Evolutionary conservation across 2,113 vertebrate species (phyloP), one percentile per base, ranked within the genome.

Genomic region (Syngnathoides biaculeatus): DNA sequence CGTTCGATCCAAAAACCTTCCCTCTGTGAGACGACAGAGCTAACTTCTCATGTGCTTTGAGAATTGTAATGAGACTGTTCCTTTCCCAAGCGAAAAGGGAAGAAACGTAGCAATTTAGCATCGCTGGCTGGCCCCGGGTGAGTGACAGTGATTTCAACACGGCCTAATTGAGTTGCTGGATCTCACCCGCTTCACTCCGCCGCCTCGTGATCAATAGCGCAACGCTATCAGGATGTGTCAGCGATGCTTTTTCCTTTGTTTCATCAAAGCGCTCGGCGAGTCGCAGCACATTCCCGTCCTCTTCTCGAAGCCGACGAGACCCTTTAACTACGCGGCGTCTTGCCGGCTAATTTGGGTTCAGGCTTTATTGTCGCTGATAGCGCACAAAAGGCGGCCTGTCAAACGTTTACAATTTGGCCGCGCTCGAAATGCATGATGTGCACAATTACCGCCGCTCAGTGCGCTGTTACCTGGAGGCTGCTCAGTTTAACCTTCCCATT

Each of bases 181-280:
- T 80, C 79, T 77, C 74, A 65, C 64, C 73, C 57, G 65, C 74
- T 63, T 77, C 56, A 62, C 61, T 78, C 64, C 13, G 63, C 52
- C 65, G 39, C 72, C 70, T 72, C 76, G 79, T 84, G 86, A 89
- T 91, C 88, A 83, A 89, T 88, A 90, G 77, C 76, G 78, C 81
- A 76, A 74, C 71, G 57, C 80, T 74, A 83, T 88, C 79, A 73
- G 75, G 64, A 67, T 80, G 78, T 84, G 79, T 87, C 84, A 86
- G 81, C 70, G 63, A 24, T 68, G 65, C 62, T 74, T 82, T 56
- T 68, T 45, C 72, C 72, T 80, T 68, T 71, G 71, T 81, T 75
- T 84, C 79, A 82, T 88, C 75, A 82, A 80, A 84, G 81, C 61
- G 40, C 24, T 40, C 8, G 20, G 10, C 17, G 45, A 81, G 82